A percentile compares a stretch with the other conserved stretches of the same genome.
These are phyloP conservation scores for Pagrus major DNA, from an alignment of 2,113 vertebrate genomes.

Conservation along the genomic window DNA sequence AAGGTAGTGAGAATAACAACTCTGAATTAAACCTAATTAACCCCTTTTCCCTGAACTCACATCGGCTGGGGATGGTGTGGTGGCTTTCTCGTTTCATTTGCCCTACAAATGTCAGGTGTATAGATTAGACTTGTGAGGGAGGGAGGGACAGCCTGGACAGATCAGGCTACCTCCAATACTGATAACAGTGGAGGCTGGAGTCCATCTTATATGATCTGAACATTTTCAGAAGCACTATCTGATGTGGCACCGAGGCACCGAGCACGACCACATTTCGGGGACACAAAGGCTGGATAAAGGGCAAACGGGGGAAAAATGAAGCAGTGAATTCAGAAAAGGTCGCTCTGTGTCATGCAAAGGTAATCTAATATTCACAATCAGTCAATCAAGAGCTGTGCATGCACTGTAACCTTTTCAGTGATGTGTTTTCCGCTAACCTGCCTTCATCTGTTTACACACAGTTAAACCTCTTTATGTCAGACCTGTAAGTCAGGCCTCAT, in stretches of 20 bases:
- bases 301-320: slow-evolving; percentile 20
- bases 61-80: slow-evolving; percentile 24
- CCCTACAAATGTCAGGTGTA: slow-evolving; percentile 29
- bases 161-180: neutral
- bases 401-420: slow-evolving; percentile 14
- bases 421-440: neutral
- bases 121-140: slow-evolving; percentile 12
- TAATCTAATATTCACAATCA: neutral
- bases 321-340: slow-evolving; percentile 4
- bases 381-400: slow-evolving; percentile 1
- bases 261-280: neutral
- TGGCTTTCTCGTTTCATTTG: slow-evolving; percentile 34
- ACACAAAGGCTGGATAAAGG: neutral
- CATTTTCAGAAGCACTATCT: neutral
- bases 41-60: slow-evolving; percentile 52
- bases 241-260: neutral
- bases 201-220: neutral
- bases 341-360: neutral
- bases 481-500: too few relatives aligned
- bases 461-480: neutral
- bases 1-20: slow-evolving; percentile 46
- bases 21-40: slow-evolving; percentile 73
- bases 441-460: neutral
- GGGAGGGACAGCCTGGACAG: neutral
- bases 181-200: neutral